Evolutionary conservation across 2,888 invertebrate genomes (phyloP).

Genomic region (Calameuta filiformis): DNA sequence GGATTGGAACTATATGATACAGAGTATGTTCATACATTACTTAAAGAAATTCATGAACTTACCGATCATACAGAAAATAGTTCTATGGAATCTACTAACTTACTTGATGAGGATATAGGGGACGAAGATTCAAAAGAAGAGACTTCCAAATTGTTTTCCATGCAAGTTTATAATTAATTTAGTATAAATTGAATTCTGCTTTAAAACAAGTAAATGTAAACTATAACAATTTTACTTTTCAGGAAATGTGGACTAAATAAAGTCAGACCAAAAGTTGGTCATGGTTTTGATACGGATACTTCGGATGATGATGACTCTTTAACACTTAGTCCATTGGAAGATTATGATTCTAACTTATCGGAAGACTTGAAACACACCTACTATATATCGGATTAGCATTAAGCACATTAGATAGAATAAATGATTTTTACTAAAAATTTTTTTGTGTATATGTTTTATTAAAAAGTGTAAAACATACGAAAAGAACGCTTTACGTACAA

Average conservation of each 20-base stretch:
- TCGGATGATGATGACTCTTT: slow-evolving; percentile 26
- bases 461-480: slow-evolving; percentile 26
- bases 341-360: slow-evolving; percentile 18
- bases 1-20: slow-evolving; percentile 17
- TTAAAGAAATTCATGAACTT: neutral
- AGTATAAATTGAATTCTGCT: neutral
- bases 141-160: slow-evolving; percentile 29
- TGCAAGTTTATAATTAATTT: slow-evolving; percentile 4
- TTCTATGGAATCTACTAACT: slow-evolving; percentile 14
- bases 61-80: no score
- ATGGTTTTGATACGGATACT: slow-evolving; percentile 44
- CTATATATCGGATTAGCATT: no score
- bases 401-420: neutral
- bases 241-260: slow-evolving; percentile 11
- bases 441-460: slow-evolving; percentile 16
- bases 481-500: slow-evolving; percentile 19
- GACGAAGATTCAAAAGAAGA: slow-evolving; percentile 31
- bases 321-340: slow-evolving; percentile 7
- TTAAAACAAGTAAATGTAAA: neutral
- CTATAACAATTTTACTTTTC: neutral
- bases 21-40: neutral
- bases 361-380: neutral
- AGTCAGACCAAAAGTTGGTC: slow-evolving; percentile 37
- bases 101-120: slow-evolving; percentile 41
- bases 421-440: slow-evolving; percentile 4